Base-by-base conservation (phyloP, 2,888 invertebrate species). In the Hemaris fuciformis region DNA sequence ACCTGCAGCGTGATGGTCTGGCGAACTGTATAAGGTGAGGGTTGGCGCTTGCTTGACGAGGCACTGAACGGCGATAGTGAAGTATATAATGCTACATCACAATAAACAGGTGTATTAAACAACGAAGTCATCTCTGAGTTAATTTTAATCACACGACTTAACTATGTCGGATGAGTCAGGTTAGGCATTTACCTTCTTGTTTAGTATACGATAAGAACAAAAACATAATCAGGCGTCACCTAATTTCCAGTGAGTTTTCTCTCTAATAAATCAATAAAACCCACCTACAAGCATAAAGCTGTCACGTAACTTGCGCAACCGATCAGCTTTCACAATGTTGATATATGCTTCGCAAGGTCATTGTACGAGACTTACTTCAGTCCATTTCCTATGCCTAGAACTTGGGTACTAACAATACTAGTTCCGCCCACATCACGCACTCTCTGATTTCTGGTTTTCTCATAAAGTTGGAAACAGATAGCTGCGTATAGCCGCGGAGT, bases 391-490 rank as follows among this genome's bases (percentile, higher is more conserved):
- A 53, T 27, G 27, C 31, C 27, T 18, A 53, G 53, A 53, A 48
- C 48, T 18, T 6, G 10, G 22, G 22, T 23, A 22, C 27, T n/a
- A 48, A 48, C 53, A 31, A 53, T 53, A 53, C 31, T 1, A 18
- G 53, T 48, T 27, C 48, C 27, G 27, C 48, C 48, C 25, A 27
- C 27, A 8, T 27, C 27, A 48, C 7, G 27, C 48, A 48, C 27
- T 48, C 46, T n/a, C 48, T 48, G 6, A 48, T 27, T 48, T 48
- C 48, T 48, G 7, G 45, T 46, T 48, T 48, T 53, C 31, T 10
- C 27, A 31, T 53, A 53, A 27, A 15, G 48, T 25, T 48, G 27
- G 25, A 62, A 63, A 59, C 46, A 25, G 53, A 53, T 46, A 23
- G 31, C 23, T 7, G 45, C 23, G 4, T 6, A 5, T 25, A 31